Percentiles rank a stretch among this genome's conserved stretches.
phyloP scores from a whole-genome alignment of 2,113 vertebrate genomes.

The Dolichotis patagonum region DNA sequence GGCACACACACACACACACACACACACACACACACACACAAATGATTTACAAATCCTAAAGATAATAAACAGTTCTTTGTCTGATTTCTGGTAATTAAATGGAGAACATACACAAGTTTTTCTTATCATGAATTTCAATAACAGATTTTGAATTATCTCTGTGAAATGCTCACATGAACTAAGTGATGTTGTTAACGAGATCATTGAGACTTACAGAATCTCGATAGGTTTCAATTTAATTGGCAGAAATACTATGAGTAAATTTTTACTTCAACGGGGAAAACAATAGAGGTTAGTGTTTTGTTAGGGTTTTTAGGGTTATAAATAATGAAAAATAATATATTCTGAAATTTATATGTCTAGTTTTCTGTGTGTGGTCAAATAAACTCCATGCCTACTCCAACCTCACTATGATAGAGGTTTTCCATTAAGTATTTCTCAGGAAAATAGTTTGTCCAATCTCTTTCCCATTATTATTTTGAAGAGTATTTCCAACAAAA shows the following conservation, averaged over 20 bases:
- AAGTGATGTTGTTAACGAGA: neutral
- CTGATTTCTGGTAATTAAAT: neutral
- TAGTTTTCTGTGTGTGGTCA: neutral
- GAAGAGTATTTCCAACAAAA: neutral
- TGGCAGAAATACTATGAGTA: neutral
- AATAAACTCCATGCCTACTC: neutral
- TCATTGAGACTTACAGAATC: neutral
- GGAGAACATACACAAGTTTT: neutral
- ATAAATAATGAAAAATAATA: neutral
- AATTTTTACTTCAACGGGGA: constrained; percentile 18
- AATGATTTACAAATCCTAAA: constrained; percentile 40
- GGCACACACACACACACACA: too few relatives aligned
- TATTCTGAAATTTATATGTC: neutral
- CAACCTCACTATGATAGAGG: neutral
- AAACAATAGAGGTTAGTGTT: neutral
- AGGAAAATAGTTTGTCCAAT: neutral
- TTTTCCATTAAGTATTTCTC: neutral
- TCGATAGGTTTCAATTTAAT: constrained; percentile 17
- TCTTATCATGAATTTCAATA: neutral
- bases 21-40: too few relatives aligned
- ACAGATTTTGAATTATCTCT: constrained; percentile 18
- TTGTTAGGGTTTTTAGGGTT: neutral
- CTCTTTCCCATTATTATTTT: neutral
- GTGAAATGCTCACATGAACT: neutral
- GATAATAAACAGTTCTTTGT: neutral